Conservation (phyloP, 2,888 invertebrate genomes). For the Spisula subtruncata region DNA sequence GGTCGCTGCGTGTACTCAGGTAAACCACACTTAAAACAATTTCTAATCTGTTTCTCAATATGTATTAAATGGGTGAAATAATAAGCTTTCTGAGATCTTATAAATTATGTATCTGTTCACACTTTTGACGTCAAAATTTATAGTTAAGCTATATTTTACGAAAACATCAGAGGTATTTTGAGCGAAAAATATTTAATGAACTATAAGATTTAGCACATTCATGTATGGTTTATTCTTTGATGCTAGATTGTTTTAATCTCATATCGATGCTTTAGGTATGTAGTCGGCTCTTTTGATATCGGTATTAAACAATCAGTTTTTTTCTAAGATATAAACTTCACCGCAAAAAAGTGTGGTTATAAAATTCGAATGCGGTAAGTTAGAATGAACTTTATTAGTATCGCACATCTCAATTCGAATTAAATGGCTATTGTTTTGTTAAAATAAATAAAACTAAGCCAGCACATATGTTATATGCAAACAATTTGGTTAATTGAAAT, state of each 20-base stretch:
- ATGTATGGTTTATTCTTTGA: background rate
- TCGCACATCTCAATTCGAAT: too few species aligned
- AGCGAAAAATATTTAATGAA: background rate
- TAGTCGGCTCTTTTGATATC: too few species aligned
- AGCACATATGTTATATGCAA: too few species aligned
- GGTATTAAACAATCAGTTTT: too few species aligned
- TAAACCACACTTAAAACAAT: background rate
- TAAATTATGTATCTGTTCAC: background rate
- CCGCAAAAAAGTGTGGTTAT: too few species aligned
- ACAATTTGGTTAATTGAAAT: too few species aligned
- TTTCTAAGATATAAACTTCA: too few species aligned
- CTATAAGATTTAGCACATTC: background rate
- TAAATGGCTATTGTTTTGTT: too few species aligned
- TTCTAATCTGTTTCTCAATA: background rate
- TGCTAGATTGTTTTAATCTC: background rate
- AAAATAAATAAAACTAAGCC: too few species aligned
- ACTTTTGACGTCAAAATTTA: slow-evolving; percentile 8
- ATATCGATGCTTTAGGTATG: too few species aligned
- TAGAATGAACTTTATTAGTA: too few species aligned
- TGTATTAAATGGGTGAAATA: background rate
- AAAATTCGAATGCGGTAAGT: too few species aligned
- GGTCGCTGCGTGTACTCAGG: background rate
- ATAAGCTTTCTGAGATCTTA: background rate
- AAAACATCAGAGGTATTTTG: background rate
- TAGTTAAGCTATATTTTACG: background rate